phyloP scores from a whole-genome alignment of 2,888 invertebrate species.

The Eupithecia insigniata region DNA sequence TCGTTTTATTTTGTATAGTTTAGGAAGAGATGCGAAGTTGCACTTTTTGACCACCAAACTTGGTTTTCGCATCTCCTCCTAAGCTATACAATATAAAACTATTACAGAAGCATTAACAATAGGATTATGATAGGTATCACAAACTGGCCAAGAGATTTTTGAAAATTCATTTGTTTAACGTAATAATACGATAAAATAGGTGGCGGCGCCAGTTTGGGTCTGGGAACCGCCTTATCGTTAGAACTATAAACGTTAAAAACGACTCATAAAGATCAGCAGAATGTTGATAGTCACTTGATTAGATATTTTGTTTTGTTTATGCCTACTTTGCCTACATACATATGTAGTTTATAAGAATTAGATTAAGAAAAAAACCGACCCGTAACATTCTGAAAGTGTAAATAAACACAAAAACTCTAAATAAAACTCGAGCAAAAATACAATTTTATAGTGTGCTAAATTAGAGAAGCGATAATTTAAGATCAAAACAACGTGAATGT shows the following conservation, averaged over 20 bases:
- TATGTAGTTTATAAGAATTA: not conserved
- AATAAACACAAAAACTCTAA: conserved; percentile 1
- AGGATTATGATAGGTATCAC: no score
- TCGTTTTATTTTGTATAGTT: no score
- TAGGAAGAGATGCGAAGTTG: no score
- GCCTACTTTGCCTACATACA: not conserved
- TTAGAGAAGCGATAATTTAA: conserved; percentile 4
- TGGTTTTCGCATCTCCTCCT: no score
- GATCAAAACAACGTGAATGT: not conserved
- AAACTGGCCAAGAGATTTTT: no score
- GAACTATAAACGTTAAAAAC: not conserved
- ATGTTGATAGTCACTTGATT: not conserved
- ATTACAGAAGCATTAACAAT: no score
- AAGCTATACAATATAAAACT: no score
- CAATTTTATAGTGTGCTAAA: conserved; percentile 4
- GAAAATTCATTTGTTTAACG: no score
- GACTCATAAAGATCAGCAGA: not conserved
- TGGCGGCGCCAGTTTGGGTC: no score
- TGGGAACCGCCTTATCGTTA: no score
- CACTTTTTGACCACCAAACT: no score
- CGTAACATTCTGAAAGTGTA: not conserved
- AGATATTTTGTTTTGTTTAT: not conserved
- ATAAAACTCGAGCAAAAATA: conserved; percentile 7
- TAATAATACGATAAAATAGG: no score
- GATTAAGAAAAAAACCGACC: not conserved